phyloP scores from a whole-genome alignment of 2,888 invertebrate species.

The Listrodromus nycthemerus region DNA sequence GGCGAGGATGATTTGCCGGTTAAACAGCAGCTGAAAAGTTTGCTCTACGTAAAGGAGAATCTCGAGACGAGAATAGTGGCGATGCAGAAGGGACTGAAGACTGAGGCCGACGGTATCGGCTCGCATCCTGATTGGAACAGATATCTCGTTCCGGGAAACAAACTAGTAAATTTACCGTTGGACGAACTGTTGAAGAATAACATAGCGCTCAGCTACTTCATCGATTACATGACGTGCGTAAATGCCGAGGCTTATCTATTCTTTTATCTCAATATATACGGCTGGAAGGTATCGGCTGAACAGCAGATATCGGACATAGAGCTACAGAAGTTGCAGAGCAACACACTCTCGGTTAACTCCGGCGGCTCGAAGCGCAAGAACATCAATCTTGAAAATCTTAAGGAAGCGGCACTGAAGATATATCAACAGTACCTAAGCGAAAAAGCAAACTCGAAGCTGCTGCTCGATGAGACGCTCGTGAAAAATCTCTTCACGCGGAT shows the following conservation, averaged over 20 bases:
- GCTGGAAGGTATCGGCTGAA: conserved; percentile 89
- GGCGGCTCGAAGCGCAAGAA: conserved; percentile 75
- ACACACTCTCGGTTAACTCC: conserved; percentile 70
- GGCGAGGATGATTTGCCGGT: conserved; percentile 93
- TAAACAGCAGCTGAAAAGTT: conserved; percentile 94
- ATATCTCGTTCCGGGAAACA: conserved; percentile 84
- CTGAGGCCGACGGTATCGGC: conserved; percentile 83
- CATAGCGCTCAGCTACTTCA: conserved; percentile 91
- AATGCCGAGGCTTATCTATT: conserved; percentile 90
- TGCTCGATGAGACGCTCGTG: conserved; percentile 87
- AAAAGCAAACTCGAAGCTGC: conserved; percentile 88
- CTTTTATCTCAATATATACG: conserved; percentile 90
- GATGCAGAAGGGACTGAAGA: conserved; percentile 85
- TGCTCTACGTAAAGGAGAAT: conserved; percentile 91
- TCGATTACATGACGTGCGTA: conserved; percentile 90
- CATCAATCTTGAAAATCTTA: conserved; percentile 83
- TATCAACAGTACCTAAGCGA: conserved; percentile 92
- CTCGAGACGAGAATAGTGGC: conserved; percentile 88
- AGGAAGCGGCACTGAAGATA: conserved; percentile 90
- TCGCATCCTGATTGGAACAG: conserved; percentile 83
- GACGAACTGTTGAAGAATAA: conserved; percentile 91
- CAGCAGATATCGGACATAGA: conserved; percentile 88
- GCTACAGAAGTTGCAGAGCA: conserved; percentile 84
- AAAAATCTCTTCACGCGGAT: conserved; percentile 88
- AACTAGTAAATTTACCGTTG: conserved; percentile 88